Base-by-base conservation (phyloP, 2,888 invertebrate genomes). In the Hemaris fuciformis region DNA sequence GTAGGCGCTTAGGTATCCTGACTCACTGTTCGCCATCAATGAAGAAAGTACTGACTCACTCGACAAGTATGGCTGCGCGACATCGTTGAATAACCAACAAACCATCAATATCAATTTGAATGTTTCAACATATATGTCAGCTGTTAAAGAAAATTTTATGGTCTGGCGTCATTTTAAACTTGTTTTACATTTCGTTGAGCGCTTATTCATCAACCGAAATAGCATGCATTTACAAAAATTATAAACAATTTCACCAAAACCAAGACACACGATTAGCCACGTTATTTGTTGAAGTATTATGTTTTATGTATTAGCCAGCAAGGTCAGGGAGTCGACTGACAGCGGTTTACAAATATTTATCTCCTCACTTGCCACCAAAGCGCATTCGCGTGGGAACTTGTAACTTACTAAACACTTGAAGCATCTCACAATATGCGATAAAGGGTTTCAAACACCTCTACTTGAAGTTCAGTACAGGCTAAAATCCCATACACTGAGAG, bases 311-410 rank as follows among this genome's bases (percentile, higher is more conserved):
- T 48, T 46, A 65, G 46, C 67, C 66, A 72, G 74, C 83, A 87
- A 84, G 85, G 85, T 85, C 85, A 81, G 75, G 79, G 79, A 71
- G 81, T 79, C 72, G 76, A 70, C 75, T 75, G 70, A 75, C 74
- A 73, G 74, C 70, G 77, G 77, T 84, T 81, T 83, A 89, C 89
- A 88, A 90, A 91, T 89, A 90, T 91, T 91, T 88, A 87, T 87
- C 85, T 87, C 80, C 66, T 78, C 84, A 89, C 85, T 89, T 87
- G 82, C 85, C 85, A 85, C 84, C 78, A 81, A 78, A 76, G 74
- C 79, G 69, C 67, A 80, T 80, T 86, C 82, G 86, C 89, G 91
- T 91, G 91, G 90, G 91, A 91, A 89, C 80, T 71, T 71, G 69
- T 63, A 65, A 70, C 74, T 73, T 66, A 62, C 68, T 25, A 34